These are phyloP conservation scores for Hydropsyche tenuis DNA, from an alignment of 1,140 invertebrate species.

Conservation along the genomic window DNA sequence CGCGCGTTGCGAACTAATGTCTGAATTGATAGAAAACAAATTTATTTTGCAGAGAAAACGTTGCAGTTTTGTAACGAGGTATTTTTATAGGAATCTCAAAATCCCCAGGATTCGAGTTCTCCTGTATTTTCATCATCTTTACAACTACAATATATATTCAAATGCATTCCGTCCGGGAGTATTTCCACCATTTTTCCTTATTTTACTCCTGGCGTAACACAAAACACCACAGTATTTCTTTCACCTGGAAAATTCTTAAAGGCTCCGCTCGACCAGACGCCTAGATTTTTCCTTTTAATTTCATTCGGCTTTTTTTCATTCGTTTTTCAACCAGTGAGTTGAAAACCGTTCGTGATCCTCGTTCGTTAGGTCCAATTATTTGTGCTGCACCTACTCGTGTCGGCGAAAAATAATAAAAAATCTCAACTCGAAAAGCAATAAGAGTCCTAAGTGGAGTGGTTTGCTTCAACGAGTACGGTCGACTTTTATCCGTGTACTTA, in stretches of 20 bases:
- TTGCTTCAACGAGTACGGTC: background rate
- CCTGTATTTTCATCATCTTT: conserved; percentile 38
- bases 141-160: conserved; percentile 40
- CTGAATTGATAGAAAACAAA: too few species aligned
- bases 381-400: conserved; percentile 8
- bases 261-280: conserved; percentile 11
- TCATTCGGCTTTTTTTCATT: too few species aligned
- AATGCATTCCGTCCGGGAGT: conserved; percentile 30
- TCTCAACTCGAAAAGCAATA: conserved; percentile 2
- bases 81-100: background rate
- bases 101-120: background rate
- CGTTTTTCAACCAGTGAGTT: background rate
- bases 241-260: conserved; percentile 34
- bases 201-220: conserved; percentile 31
- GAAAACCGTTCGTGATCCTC: conserved; percentile 38
- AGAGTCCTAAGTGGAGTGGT: background rate
- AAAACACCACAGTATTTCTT: conserved; percentile 45
- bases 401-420: conserved; percentile 10
- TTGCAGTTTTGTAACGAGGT: background rate
- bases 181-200: conserved; percentile 30
- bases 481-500: conserved; percentile 17
- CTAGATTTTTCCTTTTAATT: conserved; percentile 9
- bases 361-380: conserved; percentile 48
- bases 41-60: too few species aligned
- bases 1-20: too few species aligned